These are phyloP conservation scores for Hylomyscus alleni DNA, from an alignment of 2,797 vertebrate species.

Conservation along the genomic window DNA sequence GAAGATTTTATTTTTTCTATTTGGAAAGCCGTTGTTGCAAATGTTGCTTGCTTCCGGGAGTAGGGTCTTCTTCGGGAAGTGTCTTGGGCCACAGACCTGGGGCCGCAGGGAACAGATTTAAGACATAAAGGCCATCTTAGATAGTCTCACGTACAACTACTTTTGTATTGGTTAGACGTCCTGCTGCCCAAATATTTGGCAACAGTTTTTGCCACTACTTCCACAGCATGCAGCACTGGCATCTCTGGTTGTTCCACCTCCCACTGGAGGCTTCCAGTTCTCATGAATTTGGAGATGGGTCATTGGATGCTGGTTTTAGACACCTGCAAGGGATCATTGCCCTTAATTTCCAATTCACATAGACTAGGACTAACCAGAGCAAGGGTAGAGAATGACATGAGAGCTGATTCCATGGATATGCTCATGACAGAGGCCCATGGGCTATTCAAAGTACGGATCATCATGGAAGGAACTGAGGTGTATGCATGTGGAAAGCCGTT, in stretches of 20 bases:
- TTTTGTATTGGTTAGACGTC: background rate
- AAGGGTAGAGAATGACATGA: background rate
- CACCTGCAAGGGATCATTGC: conserved; percentile 57
- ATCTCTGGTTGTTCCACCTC: conserved; percentile 13
- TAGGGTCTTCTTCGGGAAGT: background rate
- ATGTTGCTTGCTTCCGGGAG: background rate
- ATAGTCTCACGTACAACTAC: conserved; percentile 51
- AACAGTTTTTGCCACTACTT: conserved; percentile 21
- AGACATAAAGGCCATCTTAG: conserved; percentile 16
- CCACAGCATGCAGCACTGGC: conserved; percentile 64
- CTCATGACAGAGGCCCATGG: conserved; percentile 33
- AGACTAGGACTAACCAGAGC: background rate
- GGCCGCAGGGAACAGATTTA: background rate
- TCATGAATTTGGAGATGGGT: conserved; percentile 66
- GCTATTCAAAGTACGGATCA: background rate
- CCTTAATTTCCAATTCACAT: conserved; percentile 44
- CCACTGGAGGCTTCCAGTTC: conserved; percentile 15
- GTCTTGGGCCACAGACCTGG: background rate
- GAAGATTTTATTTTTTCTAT: background rate
- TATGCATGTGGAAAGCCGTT: background rate
- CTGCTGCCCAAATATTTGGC: background rate
- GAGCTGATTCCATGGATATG: background rate
- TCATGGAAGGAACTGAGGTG: background rate
- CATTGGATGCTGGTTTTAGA: conserved; percentile 73
- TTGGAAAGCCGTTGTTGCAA: background rate